Evolutionary conservation across 37 sponge, comb jelly and placozoan genomes (phyloP).

Genomic region (Mnemiopsis leidyi): DNA sequence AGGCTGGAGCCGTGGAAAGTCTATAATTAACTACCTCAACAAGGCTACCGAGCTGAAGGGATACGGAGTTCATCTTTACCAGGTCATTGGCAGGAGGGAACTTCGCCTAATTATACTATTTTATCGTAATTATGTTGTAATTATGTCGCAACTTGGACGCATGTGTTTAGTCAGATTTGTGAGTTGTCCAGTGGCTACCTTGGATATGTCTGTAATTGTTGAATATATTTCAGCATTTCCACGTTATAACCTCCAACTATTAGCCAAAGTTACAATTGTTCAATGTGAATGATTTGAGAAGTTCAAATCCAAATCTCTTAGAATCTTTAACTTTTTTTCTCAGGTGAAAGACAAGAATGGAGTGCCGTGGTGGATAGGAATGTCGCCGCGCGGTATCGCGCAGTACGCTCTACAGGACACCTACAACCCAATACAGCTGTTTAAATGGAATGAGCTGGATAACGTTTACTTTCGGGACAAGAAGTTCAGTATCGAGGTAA

Average conservation of each 20-base stretch:
- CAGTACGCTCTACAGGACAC: constrained; percentile 45
- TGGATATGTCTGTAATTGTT: no score
- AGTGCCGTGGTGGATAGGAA: constrained; percentile 38
- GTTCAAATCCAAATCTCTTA: no score
- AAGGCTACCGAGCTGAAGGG: constrained; percentile 46
- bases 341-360: constrained; percentile 61
- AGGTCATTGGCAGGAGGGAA: neutral
- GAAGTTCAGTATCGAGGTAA: constrained; percentile 48
- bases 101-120: no score
- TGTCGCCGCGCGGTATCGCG: constrained; percentile 43
- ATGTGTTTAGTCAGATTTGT: neutral
- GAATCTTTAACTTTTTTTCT: no score
- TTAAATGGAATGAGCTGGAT: constrained; percentile 49
- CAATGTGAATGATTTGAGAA: no score
- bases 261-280: no score
- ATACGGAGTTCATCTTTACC: constrained; percentile 21
- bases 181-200: no score
- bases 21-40: constrained; percentile 54
- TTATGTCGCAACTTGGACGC: neutral
- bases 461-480: constrained; percentile 43
- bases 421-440: constrained; percentile 8
- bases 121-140: neutral
- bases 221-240: no score
- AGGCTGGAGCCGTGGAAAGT: constrained; percentile 24
- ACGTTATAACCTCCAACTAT: no score